Evolutionary conservation across 2,888 invertebrate species (phyloP).

Genomic region (Neoscelio sp.): DNA sequence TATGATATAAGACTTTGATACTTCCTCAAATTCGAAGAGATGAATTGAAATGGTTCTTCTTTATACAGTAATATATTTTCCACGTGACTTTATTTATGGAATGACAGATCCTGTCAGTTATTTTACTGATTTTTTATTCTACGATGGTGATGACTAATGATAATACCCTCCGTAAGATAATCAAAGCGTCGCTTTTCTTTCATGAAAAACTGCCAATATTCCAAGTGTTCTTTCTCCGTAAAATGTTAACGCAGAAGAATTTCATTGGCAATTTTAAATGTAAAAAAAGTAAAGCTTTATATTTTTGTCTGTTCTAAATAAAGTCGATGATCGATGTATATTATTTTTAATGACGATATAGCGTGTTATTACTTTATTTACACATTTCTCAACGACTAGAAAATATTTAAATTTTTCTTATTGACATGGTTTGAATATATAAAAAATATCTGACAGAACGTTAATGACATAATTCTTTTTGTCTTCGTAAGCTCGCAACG

Average conservation of each 20-base stretch:
- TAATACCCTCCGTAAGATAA: too few relatives aligned
- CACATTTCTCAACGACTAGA: conserved; percentile 25
- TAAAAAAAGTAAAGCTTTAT: conserved; percentile 5
- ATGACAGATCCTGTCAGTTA: too few relatives aligned
- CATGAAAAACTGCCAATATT: too few relatives aligned
- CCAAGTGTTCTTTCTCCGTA: too few relatives aligned
- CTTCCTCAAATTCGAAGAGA: conserved; percentile 12
- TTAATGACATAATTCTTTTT: too few relatives aligned
- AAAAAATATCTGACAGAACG: conserved; percentile 45
- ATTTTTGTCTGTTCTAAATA: neutral
- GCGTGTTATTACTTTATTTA: conserved; percentile 38
- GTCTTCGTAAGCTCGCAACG: conserved; percentile 38
- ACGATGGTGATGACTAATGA: too few relatives aligned
- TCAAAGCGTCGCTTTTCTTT: too few relatives aligned
- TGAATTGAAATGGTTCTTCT: conserved; percentile 10
- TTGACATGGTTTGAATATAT: conserved; percentile 51
- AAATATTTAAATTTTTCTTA: conserved; percentile 43
- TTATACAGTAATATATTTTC: conserved; percentile 25
- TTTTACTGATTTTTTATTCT: conserved; percentile 6
- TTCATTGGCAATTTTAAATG: too few relatives aligned
- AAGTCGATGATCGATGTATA: conserved; percentile 5
- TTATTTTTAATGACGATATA: neutral
- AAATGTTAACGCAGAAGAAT: too few relatives aligned
- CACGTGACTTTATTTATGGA: conserved; percentile 4
- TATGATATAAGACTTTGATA: conserved; percentile 16